A percentile compares a stretch with the other conserved stretches of the same genome.
Evolutionary conservation across 2,888 invertebrate species (phyloP).

Genomic region (Apamea monoglypha): DNA sequence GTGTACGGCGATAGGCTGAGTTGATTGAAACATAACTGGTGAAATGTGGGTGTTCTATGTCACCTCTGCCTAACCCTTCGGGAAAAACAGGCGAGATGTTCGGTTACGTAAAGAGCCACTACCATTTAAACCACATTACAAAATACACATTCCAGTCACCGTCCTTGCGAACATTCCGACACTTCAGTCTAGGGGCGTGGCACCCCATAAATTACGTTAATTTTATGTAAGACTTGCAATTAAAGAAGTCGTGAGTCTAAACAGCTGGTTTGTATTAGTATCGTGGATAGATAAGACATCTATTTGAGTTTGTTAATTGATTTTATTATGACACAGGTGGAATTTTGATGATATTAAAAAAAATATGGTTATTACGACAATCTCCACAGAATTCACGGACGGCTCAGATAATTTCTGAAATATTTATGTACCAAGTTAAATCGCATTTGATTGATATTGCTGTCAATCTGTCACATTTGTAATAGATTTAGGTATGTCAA

Average conservation of each 20-base stretch:
- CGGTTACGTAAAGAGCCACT: neutral
- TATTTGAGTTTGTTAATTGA: conserved; percentile 31
- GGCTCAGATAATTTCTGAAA: too few species aligned
- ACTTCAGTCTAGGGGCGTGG: conserved; percentile 29
- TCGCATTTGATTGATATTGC: too few species aligned
- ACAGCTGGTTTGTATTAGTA: conserved; percentile 19
- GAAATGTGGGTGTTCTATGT: neutral
- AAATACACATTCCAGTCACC: conserved; percentile 15
- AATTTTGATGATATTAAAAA: conserved; percentile 9
- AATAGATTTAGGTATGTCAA: too few species aligned
- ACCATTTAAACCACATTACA: conserved; percentile 1
- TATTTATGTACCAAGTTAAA: too few species aligned
- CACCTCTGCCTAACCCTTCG: neutral
- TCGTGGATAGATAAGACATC: conserved; percentile 35
- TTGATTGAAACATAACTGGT: neutral
- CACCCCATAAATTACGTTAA: conserved; percentile 41
- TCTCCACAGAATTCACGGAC: too few species aligned
- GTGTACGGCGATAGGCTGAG: too few species aligned
- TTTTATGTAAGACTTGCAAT: conserved; percentile 40
- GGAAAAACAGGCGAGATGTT: neutral
- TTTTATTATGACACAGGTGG: conserved; percentile 30
- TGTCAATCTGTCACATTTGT: too few species aligned
- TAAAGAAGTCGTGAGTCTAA: conserved; percentile 52
- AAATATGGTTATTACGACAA: too few species aligned
- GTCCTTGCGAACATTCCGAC: conserved; percentile 47